Base-by-base conservation (phyloP, 2,113 vertebrate genomes). In the Plectropomus leopardus region DNA sequence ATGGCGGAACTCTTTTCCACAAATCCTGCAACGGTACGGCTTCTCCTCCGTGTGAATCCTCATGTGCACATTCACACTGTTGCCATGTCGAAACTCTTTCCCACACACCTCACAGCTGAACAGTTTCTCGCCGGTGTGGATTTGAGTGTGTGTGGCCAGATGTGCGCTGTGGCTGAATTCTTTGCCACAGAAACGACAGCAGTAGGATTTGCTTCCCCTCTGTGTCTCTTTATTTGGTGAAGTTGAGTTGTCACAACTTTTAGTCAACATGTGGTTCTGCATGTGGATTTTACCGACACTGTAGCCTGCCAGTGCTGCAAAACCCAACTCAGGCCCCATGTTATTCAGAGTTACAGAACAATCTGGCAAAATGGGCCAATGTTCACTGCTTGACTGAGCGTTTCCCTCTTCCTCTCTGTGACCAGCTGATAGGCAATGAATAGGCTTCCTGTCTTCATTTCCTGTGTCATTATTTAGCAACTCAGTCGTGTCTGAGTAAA, bases 71-170 rank as follows among this genome's bases (percentile, higher is more conserved):
- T 14, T 58, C 63, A 67, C 40, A 34, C 73, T 67, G 10, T 76
- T 66, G 28, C 73, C 28, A 4, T 76, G 73, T 26, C 53, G 21
- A 58, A 76, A 67, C 60, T 36, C 51, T 58, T 76, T 76, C 3
- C 73, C 63, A 36, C 73, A 76, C 40, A 76, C 61, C 14, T 76
- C n/a, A 58, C 73, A 76, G 40, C 3, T 9, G 15, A 57, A 76
- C 50, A 47, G 21, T 24, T 45, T 72, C n/a, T 68, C 64, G 32
- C 28, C 28, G 1, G 45, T 67, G 44, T 67, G 64, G 64, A 23
- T 50, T 34, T 59, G 69, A 19, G 42, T 34, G 28, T 75, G 72
- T 24, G 14, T 15, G 3, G 26, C 36, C 16, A 64, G 59, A 32
- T 76, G 73, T 57, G 50, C 15, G 6, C 28, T 57, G 21, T 44